A percentile compares a stretch with the other conserved stretches of the same genome.
Conservation (phyloP, 1,140 invertebrate genomes). For the Popillia japonica region DNA sequence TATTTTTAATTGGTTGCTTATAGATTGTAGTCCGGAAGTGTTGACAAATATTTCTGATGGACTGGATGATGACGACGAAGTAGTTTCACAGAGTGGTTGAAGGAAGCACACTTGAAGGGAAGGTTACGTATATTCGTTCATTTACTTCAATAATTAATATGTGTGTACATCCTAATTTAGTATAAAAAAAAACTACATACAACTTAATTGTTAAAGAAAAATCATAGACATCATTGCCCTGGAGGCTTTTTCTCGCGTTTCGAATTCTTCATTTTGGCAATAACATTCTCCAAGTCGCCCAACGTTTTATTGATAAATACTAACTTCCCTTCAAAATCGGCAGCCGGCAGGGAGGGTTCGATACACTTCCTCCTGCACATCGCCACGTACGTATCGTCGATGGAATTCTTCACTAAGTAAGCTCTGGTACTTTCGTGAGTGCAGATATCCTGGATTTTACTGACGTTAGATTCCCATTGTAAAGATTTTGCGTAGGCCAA, state of each 20-base stretch:
- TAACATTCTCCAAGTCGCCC: background rate
- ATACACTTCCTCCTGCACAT: constrained; percentile 37
- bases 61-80: too few species aligned
- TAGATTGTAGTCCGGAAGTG: too few species aligned
- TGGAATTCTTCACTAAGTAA: background rate
- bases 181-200: too few species aligned
- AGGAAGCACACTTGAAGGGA: too few species aligned
- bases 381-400: constrained; percentile 12
- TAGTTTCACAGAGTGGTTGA: too few species aligned
- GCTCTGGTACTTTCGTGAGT: background rate
- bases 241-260: background rate
- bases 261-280: background rate
- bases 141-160: too few species aligned
- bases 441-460: constrained; percentile 31
- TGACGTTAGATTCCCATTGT: constrained; percentile 40
- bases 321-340: constrained; percentile 40
- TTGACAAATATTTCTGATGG: too few species aligned
- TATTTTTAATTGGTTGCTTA: too few species aligned
- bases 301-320: constrained; percentile 43
- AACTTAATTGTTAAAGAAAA: too few species aligned
- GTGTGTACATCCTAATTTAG: too few species aligned
- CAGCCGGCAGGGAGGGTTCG: background rate
- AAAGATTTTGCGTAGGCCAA: constrained; percentile 36
- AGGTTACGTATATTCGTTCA: too few species aligned
- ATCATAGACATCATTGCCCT: too few species aligned